Evolutionary conservation across 2,888 invertebrate species (phyloP).

Genomic region (Calliopum simillimum): DNA sequence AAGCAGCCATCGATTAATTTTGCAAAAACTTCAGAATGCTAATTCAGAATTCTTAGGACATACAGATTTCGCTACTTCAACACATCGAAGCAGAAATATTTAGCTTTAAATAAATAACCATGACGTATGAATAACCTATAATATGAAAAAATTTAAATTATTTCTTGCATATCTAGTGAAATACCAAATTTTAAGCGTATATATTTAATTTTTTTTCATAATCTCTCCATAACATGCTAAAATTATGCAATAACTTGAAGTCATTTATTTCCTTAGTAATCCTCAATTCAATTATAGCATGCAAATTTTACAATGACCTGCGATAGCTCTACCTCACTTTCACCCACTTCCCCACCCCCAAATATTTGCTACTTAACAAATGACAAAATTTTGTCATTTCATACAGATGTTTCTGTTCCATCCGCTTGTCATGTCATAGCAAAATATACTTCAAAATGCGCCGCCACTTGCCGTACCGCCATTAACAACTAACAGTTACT

Average conservation of each 20-base stretch:
- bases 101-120: too few relatives aligned
- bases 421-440: background rate
- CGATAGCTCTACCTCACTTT: background rate
- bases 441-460: background rate
- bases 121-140: too few relatives aligned
- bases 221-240: too few relatives aligned
- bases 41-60: too few relatives aligned
- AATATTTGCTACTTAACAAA: background rate
- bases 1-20: too few relatives aligned
- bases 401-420: background rate
- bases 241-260: background rate
- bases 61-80: too few relatives aligned
- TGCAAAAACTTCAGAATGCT: too few relatives aligned
- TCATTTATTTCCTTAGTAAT: conserved; percentile 11
- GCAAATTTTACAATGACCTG: background rate
- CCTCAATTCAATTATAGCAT: conserved; percentile 22
- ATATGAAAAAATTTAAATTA: too few relatives aligned
- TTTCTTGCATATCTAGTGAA: too few relatives aligned
- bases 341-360: too few relatives aligned
- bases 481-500: too few relatives aligned
- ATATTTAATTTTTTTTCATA: background rate
- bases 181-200: background rate
- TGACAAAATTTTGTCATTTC: conserved; percentile 12
- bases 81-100: too few relatives aligned
- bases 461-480: background rate